Conservation (phyloP, 2,113 vertebrate species). For the Sterna hirundo region DNA sequence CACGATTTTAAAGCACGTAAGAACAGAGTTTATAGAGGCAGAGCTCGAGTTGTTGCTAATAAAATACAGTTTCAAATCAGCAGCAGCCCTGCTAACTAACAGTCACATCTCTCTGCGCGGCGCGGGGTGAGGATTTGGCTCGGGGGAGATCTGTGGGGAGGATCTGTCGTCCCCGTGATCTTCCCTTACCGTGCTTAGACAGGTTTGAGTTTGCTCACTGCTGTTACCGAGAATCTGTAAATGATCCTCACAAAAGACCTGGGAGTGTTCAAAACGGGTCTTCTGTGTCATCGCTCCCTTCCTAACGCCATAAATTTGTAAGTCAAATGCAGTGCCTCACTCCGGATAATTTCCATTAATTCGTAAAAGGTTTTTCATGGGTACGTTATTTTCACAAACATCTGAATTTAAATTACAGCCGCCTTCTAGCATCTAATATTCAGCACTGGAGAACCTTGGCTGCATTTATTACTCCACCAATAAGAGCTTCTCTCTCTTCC, state of each 20-base stretch:
- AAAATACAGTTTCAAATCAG: neutral
- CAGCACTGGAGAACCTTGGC: neutral
- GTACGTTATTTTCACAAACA: neutral
- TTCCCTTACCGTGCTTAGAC: neutral
- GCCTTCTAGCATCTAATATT: neutral
- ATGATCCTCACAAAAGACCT: neutral
- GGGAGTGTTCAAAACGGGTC: neutral
- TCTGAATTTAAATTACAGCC: neutral
- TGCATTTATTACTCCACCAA: neutral
- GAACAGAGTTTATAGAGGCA: neutral
- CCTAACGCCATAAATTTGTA: neutral
- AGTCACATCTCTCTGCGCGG: fast-evolving
- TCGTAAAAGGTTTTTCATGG: constrained; percentile 10
- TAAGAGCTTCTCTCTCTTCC: constrained; percentile 38
- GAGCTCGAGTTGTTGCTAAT: neutral
- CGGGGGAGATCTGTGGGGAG: neutral
- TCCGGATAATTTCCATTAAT: constrained; percentile 10
- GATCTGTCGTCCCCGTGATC: neutral
- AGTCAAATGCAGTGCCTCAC: neutral
- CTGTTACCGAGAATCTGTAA: neutral
- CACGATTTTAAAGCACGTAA: neutral
- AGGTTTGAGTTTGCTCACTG: neutral
- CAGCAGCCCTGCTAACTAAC: neutral
- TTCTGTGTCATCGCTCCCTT: neutral
- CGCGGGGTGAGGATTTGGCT: neutral